Evolutionary conservation across 1,140 invertebrate genomes (phyloP).

Genomic region (Zaprionus ornatus): DNA sequence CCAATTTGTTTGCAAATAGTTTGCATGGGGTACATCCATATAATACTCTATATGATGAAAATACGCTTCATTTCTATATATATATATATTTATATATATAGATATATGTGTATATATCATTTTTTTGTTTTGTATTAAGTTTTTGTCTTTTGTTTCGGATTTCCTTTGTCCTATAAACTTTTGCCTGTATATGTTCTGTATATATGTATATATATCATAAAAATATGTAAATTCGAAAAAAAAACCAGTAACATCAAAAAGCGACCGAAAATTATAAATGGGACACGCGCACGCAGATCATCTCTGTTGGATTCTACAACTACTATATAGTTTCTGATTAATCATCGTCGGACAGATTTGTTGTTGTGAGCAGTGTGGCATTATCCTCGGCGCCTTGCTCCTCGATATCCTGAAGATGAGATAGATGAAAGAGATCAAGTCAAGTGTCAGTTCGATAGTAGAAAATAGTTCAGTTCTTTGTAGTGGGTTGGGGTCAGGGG

Average conservation of each 20-base stretch:
- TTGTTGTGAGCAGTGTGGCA: constrained; percentile 77
- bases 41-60: constrained; percentile 14
- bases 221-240: constrained; percentile 43
- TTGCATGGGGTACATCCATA: constrained; percentile 12
- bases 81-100: constrained; percentile 8
- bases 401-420: constrained; percentile 68
- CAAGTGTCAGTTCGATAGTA: not conserved
- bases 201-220: constrained; percentile 42
- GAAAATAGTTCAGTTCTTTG: not conserved
- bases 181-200: constrained; percentile 48
- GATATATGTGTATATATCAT: not conserved
- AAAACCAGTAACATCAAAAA: constrained; percentile 37
- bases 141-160: not conserved
- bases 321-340: constrained; percentile 45
- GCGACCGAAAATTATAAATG: constrained; percentile 27
- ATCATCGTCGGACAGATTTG: constrained; percentile 82
- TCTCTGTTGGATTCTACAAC: not conserved
- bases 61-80: constrained; percentile 11
- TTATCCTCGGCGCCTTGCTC: constrained; percentile 80
- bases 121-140: not conserved
- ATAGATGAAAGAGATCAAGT: constrained; percentile 4
- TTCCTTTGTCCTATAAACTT: not conserved
- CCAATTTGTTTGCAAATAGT: not conserved
- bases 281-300: constrained; percentile 24
- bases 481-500: not conserved